phyloP scores from a whole-genome alignment of 2,888 invertebrate species.

The Lithophane ornitopus region DNA sequence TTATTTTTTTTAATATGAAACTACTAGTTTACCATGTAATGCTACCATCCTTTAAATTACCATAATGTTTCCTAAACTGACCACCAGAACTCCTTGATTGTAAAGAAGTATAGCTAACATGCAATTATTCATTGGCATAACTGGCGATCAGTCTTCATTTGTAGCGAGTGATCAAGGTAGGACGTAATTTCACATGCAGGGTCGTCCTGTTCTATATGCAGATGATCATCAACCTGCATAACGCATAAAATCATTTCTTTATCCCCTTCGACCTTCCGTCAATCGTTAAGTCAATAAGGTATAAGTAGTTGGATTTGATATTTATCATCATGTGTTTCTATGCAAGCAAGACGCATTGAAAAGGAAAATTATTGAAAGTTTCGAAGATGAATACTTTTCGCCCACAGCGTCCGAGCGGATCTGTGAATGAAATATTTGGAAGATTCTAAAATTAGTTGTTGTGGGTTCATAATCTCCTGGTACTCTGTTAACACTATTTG shows the following conservation, averaged over 20 bases:
- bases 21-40: constrained; percentile 29
- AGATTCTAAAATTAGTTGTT: constrained; percentile 36
- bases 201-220: constrained; percentile 57
- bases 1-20: too few species aligned
- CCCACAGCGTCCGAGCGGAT: constrained; percentile 19
- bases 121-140: constrained; percentile 50
- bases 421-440: constrained; percentile 38
- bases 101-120: constrained; percentile 43
- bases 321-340: background rate
- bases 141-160: constrained; percentile 46
- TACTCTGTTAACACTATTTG: constrained; percentile 10
- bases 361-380: constrained; percentile 41
- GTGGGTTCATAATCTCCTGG: constrained; percentile 20
- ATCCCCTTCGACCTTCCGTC: constrained; percentile 18
- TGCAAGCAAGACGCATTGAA: constrained; percentile 13
- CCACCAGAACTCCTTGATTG: constrained; percentile 56
- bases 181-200: constrained; percentile 51
- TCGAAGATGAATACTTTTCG: constrained; percentile 35
- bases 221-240: constrained; percentile 51
- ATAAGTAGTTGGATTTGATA: background rate
- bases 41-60: constrained; percentile 42
- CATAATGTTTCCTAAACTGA: constrained; percentile 31
- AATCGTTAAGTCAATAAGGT: constrained; percentile 1
- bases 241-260: constrained; percentile 26
- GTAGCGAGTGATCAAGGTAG: constrained; percentile 51